These are phyloP conservation scores for Melangyna quadrimaculata DNA, from an alignment of 2,888 invertebrate genomes.

Conservation along the genomic window DNA sequence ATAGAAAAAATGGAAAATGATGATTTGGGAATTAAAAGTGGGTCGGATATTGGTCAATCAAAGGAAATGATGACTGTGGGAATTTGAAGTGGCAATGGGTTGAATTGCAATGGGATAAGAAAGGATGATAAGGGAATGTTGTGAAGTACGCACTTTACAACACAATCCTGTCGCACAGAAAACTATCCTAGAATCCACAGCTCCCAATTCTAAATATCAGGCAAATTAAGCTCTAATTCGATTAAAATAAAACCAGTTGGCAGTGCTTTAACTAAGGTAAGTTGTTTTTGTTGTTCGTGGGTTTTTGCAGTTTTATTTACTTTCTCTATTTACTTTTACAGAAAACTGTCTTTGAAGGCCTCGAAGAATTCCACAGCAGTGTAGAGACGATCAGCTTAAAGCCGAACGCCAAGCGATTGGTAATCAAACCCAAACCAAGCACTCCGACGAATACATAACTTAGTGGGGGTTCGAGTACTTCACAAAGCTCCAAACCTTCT, in stretches of 20 bases:
- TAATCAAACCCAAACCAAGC: conserved; percentile 84
- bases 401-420: conserved; percentile 88
- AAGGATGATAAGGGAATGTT: too few species aligned
- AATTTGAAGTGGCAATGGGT: too few species aligned
- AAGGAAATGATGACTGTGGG: too few species aligned
- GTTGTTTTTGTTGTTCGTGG: too few species aligned
- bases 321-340: conserved; percentile 75
- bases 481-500: conserved; percentile 23
- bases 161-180: conserved; percentile 88
- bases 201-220: conserved; percentile 84
- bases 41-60: too few species aligned
- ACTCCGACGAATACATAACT: conserved; percentile 57
- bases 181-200: conserved; percentile 83
- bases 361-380: conserved; percentile 89
- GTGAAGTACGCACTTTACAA: too few species aligned
- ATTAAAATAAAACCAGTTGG: conserved; percentile 82
- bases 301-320: background rate
- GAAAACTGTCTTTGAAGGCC: conserved; percentile 92
- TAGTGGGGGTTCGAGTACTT: conserved; percentile 16
- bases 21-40: too few species aligned
- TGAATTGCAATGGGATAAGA: too few species aligned
- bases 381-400: conserved; percentile 83
- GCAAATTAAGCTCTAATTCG: conserved; percentile 82
- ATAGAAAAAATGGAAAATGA: too few species aligned
- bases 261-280: conserved; percentile 75